Base-by-base conservation (phyloP, 1,140 invertebrate genomes). In the Myzus persicae region DNA sequence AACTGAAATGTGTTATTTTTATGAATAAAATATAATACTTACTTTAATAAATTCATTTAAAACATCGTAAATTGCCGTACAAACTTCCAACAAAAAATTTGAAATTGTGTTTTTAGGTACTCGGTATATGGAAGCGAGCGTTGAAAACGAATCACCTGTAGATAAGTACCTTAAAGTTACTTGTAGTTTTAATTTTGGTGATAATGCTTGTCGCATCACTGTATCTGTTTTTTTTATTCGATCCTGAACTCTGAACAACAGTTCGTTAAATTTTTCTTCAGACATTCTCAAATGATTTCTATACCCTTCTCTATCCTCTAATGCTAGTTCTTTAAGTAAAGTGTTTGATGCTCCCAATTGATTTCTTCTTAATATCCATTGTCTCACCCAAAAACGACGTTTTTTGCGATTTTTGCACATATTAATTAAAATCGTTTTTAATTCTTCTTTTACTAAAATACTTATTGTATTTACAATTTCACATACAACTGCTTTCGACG, bases 91-190 rank as follows among this genome's bases (percentile, higher is more conserved):
- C 88, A 95, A 89, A 67, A 94, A 94, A 90, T 93, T 93, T 76
- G 94, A 90, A 90, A 94, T 94, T 84, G 93, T 48, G 94, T 94
- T 94, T 94, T 94, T 94, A 46, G 94, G 94, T 94, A 94, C 93
- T 94, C 92, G 88, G 81, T 94, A 95, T 82, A 94, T 93, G 93
- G 94, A 94, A 76, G 94, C 94, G 48, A 95, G 87, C 93, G 93
- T 94, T 81, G 89, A 91, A 93, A 94, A 94, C 76, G 94, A 94
- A 94, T 94, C 94, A 67, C 90, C 59, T 14, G 54, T 40, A 36
- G 59, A 46, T 84, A 87, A 48, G 76, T 85, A 87, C 31, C 92
- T 82, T 54, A 93, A 84, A 31, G 81, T 93, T 46, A 93, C 36
- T 26, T 76, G 42, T 14, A 93, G 92, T 85, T 84, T 93, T 40